Evolutionary conservation across 2,797 vertebrate genomes (phyloP), one percentile per base, ranked within the genome.

Genomic region (Enteromius unitaeniatus): DNA sequence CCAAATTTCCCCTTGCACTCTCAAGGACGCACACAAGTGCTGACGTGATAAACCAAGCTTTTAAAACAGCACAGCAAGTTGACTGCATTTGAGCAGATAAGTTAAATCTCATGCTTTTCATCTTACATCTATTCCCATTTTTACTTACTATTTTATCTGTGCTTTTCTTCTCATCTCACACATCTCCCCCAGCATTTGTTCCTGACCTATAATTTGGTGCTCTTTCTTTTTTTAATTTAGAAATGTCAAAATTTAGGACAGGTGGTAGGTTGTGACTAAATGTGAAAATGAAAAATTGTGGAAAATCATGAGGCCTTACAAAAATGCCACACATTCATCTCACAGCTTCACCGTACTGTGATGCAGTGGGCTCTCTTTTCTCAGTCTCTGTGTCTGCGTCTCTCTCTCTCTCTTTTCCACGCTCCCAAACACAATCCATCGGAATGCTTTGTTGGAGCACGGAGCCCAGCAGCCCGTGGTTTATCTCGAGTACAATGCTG

Each of bases 91-190:
- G 17, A 81, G 13, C 6, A 77, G 86, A 89, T 78, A 69, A 60
- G 65, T 64, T 78, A 62, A 85, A 84, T 85, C 26, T 79, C 81
- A 90, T 84, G 85, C 76, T 84, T 85, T 82, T 89, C 83, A 82
- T 81, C 23, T 85, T 88, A 86, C 86, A 89, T 90, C 55, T 88
- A 85, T 64, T 64, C 9, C 28, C 28, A 21, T 82, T 74, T 64
- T 62, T 64, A 73, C 28, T 81, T 64, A 49, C 93, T 91, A 90
- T 93, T 93, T 93, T 91, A 93, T 91, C 93, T 91, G 90, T 91
- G 90, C 92, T 90, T 90, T 88, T 86, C 87, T 89, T 83, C 86
- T 86, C 82, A 81, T 86, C 90, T 91, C 86, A 86, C 86, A 89
- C 88, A 86, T 91, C 87, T 88, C 89, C 79, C 81, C 87, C 79